Evolutionary conservation across 1,140 invertebrate species (phyloP), one percentile per base, ranked within the genome.

Genomic region (Aradophagus sp.): DNA sequence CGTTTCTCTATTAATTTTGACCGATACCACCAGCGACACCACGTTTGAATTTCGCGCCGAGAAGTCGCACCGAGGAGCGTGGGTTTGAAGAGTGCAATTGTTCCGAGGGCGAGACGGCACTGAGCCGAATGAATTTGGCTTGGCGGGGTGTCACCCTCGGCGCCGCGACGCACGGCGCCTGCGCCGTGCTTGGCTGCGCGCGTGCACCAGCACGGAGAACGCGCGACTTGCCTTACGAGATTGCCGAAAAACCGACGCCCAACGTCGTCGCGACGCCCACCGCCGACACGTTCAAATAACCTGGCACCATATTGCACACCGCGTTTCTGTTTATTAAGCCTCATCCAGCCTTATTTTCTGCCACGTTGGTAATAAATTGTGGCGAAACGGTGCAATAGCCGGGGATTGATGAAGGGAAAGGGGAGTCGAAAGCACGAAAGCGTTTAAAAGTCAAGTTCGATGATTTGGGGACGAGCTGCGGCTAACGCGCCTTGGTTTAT

Each of bases 181-280:
- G 68, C 68, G 68, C 59, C 12, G 17, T 15, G 31, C 41, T 52
- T 44, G n/a, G n/a, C 55, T 65, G 61, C 55, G 61, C 61, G 68
- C 68, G 55, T 66, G 59, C 59, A 55, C 17, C n/a, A 10, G 11
- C 44, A 36, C n/a, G 29, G 36, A 42, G 27, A 42, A 55, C 67
- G 65, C 65, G 62, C 62, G 69, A 72, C 68, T 66, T 48, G 47
- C 50, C 58, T 73, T 67, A 61, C 45, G 62, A 62, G 62, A 73
- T 59, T 73, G 62, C 63, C 70, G 48, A 73, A 73, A 73, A 73
- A 73, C 56, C 70, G 70, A 73, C 70, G 70, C 70, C 70, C 62
- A 58, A 67, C 50, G 48, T 61, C 62, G 69, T 56, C 70, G 41
- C 62, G 62, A 66, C 50, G 56, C 62, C 56, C 47, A 69, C n/a